These are phyloP conservation scores for Vidua chalybeata DNA, from an alignment of 2,113 vertebrate species.

Conservation along the genomic window DNA sequence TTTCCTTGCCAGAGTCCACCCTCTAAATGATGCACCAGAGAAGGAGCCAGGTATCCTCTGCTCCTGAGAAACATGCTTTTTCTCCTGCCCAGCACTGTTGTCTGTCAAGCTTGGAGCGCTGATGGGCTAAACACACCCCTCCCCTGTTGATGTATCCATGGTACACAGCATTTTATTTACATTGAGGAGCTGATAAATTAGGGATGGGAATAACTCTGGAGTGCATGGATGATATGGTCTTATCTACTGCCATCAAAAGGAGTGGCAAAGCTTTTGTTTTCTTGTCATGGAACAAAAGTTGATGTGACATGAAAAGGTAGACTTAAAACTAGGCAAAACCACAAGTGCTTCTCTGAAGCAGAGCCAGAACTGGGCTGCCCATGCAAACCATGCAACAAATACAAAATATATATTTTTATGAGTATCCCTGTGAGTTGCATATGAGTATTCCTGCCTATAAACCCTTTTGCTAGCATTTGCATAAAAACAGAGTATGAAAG, in stretches of 20 bases:
- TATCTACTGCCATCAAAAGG: background rate
- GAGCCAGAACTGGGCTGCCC: background rate
- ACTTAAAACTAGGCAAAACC: background rate
- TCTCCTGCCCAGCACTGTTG: fast-evolving
- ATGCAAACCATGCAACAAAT: background rate
- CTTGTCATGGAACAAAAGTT: background rate
- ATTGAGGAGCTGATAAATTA: background rate
- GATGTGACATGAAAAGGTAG: background rate
- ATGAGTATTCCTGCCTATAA: background rate
- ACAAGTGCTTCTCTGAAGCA: background rate
- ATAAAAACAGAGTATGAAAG: background rate
- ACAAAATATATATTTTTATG: background rate
- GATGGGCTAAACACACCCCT: too few relatives aligned
- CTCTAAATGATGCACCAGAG: fast-evolving
- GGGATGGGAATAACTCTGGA: background rate
- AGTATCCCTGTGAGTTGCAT: background rate
- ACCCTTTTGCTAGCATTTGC: background rate
- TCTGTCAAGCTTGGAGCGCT: background rate
- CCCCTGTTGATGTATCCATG: fast-evolving
- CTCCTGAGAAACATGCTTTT: background rate
- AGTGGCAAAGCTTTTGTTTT: background rate
- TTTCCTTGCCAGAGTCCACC: background rate
- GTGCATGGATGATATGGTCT: background rate
- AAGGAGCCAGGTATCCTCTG: background rate
- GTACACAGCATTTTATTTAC: background rate